These are phyloP conservation scores for Fratercula arctica DNA, from an alignment of 2,797 vertebrate species.

Conservation along the genomic window DNA sequence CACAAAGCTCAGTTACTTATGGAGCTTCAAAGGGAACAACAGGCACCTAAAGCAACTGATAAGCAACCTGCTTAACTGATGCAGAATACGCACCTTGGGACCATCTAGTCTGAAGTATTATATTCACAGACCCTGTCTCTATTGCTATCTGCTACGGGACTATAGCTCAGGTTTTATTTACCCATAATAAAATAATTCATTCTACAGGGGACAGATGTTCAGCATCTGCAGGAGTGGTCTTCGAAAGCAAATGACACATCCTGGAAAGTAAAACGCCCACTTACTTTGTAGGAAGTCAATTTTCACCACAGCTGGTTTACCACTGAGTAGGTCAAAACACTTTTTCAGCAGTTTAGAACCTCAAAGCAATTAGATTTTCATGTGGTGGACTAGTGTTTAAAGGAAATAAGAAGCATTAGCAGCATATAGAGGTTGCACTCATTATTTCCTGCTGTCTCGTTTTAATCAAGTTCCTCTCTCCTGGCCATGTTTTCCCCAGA, in stretches of 20 bases:
- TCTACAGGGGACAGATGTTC: not conserved
- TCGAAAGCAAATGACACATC: not conserved
- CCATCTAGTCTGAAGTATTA: not conserved
- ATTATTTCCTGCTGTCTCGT: not conserved
- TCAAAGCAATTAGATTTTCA: slow-evolving; percentile 7
- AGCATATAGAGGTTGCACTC: not conserved
- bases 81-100: not conserved
- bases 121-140: not conserved
- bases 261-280: not conserved
- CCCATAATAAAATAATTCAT: not conserved
- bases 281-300: not conserved
- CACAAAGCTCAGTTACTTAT: not conserved
- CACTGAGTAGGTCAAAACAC: not conserved
- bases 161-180: not conserved
- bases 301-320: not conserved
- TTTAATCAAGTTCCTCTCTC: not conserved
- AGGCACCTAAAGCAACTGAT: not conserved
- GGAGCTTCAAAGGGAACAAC: not conserved
- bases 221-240: not conserved
- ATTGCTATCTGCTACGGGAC: not conserved
- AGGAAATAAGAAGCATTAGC: slow-evolving; percentile 7
- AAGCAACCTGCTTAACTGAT: not conserved
- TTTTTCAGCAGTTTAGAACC: not conserved
- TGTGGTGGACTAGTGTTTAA: not conserved
- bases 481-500: not conserved